phyloP scores from a whole-genome alignment of 2,888 invertebrate species.

The Prenolepis imparis region DNA sequence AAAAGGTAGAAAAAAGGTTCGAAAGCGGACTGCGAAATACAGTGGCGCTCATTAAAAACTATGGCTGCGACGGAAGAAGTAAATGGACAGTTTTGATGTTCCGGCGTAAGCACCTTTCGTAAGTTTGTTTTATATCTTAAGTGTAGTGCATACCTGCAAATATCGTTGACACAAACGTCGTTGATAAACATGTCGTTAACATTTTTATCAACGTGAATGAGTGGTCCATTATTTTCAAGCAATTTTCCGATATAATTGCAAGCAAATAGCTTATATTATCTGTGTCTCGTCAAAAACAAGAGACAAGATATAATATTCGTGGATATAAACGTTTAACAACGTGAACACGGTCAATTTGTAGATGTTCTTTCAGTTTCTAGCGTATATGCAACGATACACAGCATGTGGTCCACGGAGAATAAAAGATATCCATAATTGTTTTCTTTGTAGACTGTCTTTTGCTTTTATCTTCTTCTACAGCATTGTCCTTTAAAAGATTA shows the following conservation, averaged over 20 bases:
- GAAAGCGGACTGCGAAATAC: slow-evolving; percentile 53
- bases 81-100: slow-evolving; percentile 57
- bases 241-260: slow-evolving; percentile 14
- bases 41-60: slow-evolving; percentile 72
- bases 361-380: slow-evolving; percentile 18
- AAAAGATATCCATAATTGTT: slow-evolving; percentile 38
- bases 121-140: slow-evolving; percentile 21
- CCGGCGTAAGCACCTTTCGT: slow-evolving; percentile 35
- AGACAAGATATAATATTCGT: slow-evolving; percentile 28
- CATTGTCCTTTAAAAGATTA: slow-evolving; percentile 34
- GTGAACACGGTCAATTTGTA: slow-evolving; percentile 46
- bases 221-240: slow-evolving; percentile 21
- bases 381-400: slow-evolving; percentile 18
- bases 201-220: slow-evolving; percentile 8
- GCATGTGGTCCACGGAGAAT: slow-evolving; percentile 18
- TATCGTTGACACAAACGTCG: neutral
- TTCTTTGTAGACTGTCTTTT: slow-evolving; percentile 27
- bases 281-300: neutral
- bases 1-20: slow-evolving; percentile 37
- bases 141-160: neutral
- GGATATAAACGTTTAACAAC: slow-evolving; percentile 22
- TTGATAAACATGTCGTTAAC: slow-evolving; percentile 16
- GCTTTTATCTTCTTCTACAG: slow-evolving; percentile 16
- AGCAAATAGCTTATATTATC: neutral
- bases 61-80: slow-evolving; percentile 58